Evolutionary conservation across 1,140 invertebrate species (phyloP).

Genomic region (Meloidogyne floridensis): DNA sequence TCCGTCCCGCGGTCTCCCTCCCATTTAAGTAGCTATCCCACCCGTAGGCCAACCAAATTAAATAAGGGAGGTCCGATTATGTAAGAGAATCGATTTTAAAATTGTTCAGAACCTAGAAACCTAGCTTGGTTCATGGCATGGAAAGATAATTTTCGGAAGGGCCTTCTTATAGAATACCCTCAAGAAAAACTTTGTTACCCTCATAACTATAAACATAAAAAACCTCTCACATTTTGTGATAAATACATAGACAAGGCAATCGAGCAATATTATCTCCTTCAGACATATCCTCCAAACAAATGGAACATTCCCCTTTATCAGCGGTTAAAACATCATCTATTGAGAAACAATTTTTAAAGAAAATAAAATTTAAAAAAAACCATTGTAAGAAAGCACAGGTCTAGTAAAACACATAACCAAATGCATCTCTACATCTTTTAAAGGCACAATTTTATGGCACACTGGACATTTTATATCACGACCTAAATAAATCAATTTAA

Average conservation of each 20-base stretch:
- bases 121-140: too few species aligned
- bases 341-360: constrained; percentile 64
- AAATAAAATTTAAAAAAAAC: constrained; percentile 69
- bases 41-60: too few species aligned
- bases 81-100: too few species aligned
- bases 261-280: constrained; percentile 93
- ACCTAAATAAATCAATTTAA: constrained; percentile 24
- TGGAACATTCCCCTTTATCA: constrained; percentile 95
- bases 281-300: constrained; percentile 92
- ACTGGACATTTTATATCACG: constrained; percentile 95
- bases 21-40: too few species aligned
- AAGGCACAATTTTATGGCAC: constrained; percentile 93
- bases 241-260: constrained; percentile 97
- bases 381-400: constrained; percentile 95
- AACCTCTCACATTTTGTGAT: constrained; percentile 84
- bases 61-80: too few species aligned
- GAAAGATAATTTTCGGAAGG: too few species aligned
- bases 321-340: constrained; percentile 92
- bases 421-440: constrained; percentile 96
- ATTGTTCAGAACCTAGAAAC: too few species aligned
- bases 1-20: too few species aligned
- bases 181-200: not conserved
- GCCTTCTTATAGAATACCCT: too few species aligned
- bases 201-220: too few species aligned
- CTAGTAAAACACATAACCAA: constrained; percentile 98